Evolutionary conservation across 2,888 invertebrate genomes (phyloP), one percentile per base, ranked within the genome.

Genomic region (Bombylius major): DNA sequence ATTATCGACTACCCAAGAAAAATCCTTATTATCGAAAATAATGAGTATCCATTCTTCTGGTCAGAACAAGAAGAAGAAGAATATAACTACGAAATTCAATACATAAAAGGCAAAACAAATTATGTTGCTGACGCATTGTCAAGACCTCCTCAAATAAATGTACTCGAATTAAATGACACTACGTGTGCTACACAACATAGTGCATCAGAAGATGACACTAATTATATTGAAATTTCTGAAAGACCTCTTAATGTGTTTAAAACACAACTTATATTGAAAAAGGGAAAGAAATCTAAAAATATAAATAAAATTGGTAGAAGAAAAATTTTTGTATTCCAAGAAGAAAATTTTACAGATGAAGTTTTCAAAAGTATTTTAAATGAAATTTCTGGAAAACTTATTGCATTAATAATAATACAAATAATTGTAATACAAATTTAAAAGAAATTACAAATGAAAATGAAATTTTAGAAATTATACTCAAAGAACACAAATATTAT

Each of bases 41-140:
- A 36, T 8, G 36, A 36, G 9, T 42, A 42, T 5, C 39, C 39
- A 11, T 11, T 42, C 1, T 42, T 4, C 11, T 42, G 4, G 8
- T 42, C 39, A 11, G 39, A 42, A 42, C 11, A 42, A 42, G 45
- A 45, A 7, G 45, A 45, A 14, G 62, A 62, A 52, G 67, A 68
- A 54, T 69, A 60, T 39, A 57, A 64, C 23, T 63, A 62, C 32
- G 57, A 62, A 42, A 57, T 57, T 8, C 51, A 53, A 46, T 63
- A 61, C 36, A 55, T 62, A 32, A 63, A 59, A 46, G 56, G 63
- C 14, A 56, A 56, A 50, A 23, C 47, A 3, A 62, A 63, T 50
- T 45, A 56, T 5, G 59, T 59, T 1, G 61, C 58, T 14, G 60
- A 62, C 47, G 56, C 52, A 33, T 47, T 61, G 14, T 61, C 60